Evolutionary conservation across 2,113 vertebrate genomes (phyloP), one percentile per base, ranked within the genome.

Genomic region (Nycticryphes semicollaris): DNA sequence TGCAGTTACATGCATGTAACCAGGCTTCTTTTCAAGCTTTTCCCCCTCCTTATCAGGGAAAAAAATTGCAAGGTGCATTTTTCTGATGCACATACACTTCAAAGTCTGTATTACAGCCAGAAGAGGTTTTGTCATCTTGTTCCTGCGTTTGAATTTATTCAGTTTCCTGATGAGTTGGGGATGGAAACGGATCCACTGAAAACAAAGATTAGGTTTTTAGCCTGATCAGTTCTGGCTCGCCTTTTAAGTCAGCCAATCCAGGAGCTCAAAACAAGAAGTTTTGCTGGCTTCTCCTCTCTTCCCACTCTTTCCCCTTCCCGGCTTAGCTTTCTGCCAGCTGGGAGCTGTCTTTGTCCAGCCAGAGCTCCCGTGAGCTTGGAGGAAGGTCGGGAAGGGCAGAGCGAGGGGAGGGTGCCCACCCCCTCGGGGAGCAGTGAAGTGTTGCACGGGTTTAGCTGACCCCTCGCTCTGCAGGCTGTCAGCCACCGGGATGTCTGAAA

Each of bases 401-500:
- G 74, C 0, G 2, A n/a, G 48, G 25, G 35, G 51, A 23, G 45
- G 0, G 10, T 22, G 21, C 41, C 31, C 18, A 28, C 3, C 3
- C 8, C 14, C 13, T 62, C 0, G 0, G 73, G 56, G 28, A 27
- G 57, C 56, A 59, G 1, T 4, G 28, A 23, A 1, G n/a, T 59
- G 8, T 25, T 33, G 10, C 8, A 2, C 31, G 0, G 5, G 50
- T 14, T 37, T n/a, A 30, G 66, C 37, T 28, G 37, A 28, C 30
- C 43, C 30, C 60, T 79, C 16, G 1, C 23, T 27, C 5, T 6
- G 2, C 24, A 59, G n/a, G 31, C 60, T 67, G 47, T 23, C 23
- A 31, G 9, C 59, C 48, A 4, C n/a, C n/a, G n/a, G n/a, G n/a
- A n/a, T n/a, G n/a, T n/a, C n/a, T n/a, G n/a, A n/a, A n/a, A n/a